These are phyloP conservation scores for Selenia dentaria DNA, from an alignment of 2,888 invertebrate genomes.

Conservation along the genomic window DNA sequence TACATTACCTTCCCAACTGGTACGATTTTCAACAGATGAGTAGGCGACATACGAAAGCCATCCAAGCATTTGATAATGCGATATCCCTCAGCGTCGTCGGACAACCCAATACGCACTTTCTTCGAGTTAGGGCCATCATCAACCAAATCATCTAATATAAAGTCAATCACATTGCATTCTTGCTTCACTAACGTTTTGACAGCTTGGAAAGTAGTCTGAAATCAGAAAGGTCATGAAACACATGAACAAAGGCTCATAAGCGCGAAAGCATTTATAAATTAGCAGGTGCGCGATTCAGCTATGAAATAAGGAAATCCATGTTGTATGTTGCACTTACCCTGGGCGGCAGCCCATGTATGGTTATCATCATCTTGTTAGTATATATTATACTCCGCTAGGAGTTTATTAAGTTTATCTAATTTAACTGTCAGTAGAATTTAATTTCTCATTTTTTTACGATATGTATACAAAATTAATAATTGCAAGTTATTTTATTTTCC, in stretches of 20 bases:
- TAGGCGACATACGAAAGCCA: slow-evolving; percentile 57
- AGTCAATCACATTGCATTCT: slow-evolving; percentile 64
- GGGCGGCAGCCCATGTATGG: slow-evolving; percentile 65
- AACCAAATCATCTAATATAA: slow-evolving; percentile 64
- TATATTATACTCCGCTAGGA: too few species aligned
- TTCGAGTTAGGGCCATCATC: slow-evolving; percentile 54
- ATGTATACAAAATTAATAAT: too few species aligned
- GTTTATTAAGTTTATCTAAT: too few species aligned
- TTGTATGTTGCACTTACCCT: slow-evolving; percentile 56
- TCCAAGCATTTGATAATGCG: slow-evolving; percentile 62
- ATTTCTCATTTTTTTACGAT: too few species aligned
- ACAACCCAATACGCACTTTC: slow-evolving; percentile 65
- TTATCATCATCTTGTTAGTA: slow-evolving; percentile 67
- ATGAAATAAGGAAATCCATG: too few species aligned
- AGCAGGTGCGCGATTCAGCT: too few species aligned
- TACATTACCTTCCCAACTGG: slow-evolving; percentile 55
- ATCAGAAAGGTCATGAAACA: too few species aligned
- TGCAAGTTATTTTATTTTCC: too few species aligned
- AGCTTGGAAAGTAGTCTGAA: slow-evolving; percentile 67
- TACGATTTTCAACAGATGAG: slow-evolving; percentile 50
- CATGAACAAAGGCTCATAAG: too few species aligned
- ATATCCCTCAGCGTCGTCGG: slow-evolving; percentile 59
- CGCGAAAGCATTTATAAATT: too few species aligned
- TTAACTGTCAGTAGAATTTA: too few species aligned
- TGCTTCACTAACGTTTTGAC: slow-evolving; percentile 61